Conservation (phyloP, 2,888 invertebrate genomes). For the Sesia apiformis region DNA sequence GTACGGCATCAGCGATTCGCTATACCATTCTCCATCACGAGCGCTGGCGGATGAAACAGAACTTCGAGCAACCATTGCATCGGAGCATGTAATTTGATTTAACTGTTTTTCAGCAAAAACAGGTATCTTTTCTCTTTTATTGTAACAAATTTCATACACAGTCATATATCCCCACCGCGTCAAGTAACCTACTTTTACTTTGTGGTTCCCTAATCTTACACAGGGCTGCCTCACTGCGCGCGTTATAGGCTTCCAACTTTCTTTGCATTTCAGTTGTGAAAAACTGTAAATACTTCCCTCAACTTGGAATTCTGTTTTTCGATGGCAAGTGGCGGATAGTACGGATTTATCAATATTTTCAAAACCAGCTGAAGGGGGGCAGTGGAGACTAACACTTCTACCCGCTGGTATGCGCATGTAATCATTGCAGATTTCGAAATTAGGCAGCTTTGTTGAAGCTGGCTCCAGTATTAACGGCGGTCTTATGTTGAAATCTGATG, state of each 20-base stretch:
- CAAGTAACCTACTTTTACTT: constrained; percentile 20
- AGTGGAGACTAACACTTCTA: constrained; percentile 19
- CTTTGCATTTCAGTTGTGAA: constrained; percentile 27
- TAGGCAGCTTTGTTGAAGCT: not conserved
- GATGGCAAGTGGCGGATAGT: constrained; percentile 21
- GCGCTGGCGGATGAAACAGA: constrained; percentile 12
- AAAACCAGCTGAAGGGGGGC: constrained; percentile 22
- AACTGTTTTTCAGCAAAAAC: constrained; percentile 24
- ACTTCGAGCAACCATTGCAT: not conserved
- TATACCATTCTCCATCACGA: constrained; percentile 16
- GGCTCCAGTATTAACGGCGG: constrained; percentile 22
- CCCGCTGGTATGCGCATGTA: constrained; percentile 20
- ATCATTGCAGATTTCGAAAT: constrained; percentile 10
- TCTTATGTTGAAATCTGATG: constrained; percentile 16
- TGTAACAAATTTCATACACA: constrained; percentile 33
- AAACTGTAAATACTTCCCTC: constrained; percentile 16
- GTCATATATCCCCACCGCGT: constrained; percentile 9
- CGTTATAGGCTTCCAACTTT: constrained; percentile 14
- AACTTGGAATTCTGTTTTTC: constrained; percentile 18
- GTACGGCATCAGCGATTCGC: constrained; percentile 12
- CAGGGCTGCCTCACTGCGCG: constrained; percentile 17
- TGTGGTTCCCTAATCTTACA: not conserved
- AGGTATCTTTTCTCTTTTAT: constrained; percentile 20
- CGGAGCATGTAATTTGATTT: constrained; percentile 1
- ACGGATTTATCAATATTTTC: constrained; percentile 9